Percentiles rank a stretch among this genome's conserved stretches.
phyloP scores from a whole-genome alignment of 2,113 vertebrate genomes.

The Paratilapia polleni region DNA sequence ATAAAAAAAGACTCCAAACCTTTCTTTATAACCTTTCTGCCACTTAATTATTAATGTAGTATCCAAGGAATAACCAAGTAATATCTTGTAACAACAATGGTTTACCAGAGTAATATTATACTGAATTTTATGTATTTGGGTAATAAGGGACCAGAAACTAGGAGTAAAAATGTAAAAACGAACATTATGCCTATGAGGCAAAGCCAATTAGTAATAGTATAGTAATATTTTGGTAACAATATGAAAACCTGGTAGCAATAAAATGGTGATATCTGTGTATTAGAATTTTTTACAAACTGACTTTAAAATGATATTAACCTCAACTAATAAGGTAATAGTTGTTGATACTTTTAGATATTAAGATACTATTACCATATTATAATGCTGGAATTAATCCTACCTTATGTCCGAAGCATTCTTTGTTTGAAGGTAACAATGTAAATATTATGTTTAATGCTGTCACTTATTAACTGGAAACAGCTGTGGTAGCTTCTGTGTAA shows the following conservation, averaged over 20 bases:
- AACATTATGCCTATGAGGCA: background rate
- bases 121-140: too few relatives aligned
- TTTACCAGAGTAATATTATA: too few relatives aligned
- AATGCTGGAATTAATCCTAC: background rate
- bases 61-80: too few relatives aligned
- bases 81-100: too few relatives aligned
- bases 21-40: too few relatives aligned
- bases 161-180: too few relatives aligned
- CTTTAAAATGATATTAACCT: too few relatives aligned
- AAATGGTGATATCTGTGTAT: background rate
- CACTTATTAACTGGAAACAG: background rate
- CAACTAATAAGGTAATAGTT: background rate
- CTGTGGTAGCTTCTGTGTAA: accelerated
- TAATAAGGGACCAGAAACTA: too few relatives aligned
- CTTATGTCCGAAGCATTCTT: background rate
- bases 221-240: background rate
- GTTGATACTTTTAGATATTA: background rate
- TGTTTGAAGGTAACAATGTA: background rate
- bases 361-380: background rate
- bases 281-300: background rate
- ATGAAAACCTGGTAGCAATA: background rate
- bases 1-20: too few relatives aligned
- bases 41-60: too few relatives aligned
- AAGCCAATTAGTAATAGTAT: background rate
- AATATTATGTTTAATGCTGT: background rate